These are phyloP conservation scores for Neotoxoptera formosana DNA, from an alignment of 1,140 invertebrate genomes.

Conservation along the genomic window DNA sequence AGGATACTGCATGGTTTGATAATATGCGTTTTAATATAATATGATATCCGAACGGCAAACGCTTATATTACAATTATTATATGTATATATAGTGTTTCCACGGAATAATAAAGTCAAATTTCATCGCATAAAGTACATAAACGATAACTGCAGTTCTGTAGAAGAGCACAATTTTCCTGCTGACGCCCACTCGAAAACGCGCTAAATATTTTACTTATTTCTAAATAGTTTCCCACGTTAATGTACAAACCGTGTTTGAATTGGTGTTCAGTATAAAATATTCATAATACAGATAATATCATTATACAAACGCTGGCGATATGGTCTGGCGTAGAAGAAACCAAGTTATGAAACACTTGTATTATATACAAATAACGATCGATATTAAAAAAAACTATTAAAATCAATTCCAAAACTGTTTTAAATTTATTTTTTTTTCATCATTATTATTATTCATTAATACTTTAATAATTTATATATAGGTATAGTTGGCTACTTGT, in stretches of 20 bases:
- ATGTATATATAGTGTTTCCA: not conserved
- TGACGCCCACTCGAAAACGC: not conserved
- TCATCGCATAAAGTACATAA: not conserved
- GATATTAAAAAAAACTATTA: not conserved
- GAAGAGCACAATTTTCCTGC: not conserved
- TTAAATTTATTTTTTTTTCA: not conserved
- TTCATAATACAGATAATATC: not conserved
- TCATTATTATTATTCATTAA: not conserved
- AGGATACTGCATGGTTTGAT: not conserved
- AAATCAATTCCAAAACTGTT: not conserved
- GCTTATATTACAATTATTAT: not conserved
- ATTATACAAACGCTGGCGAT: not conserved
- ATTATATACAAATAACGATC: not conserved
- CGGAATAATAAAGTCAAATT: not conserved
- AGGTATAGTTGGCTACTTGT: not conserved
- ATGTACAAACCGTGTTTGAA: not conserved
- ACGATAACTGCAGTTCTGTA: not conserved
- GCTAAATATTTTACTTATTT: constrained; percentile 23
- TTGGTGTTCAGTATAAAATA: not conserved
- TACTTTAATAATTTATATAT: not conserved
- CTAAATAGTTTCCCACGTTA: constrained; percentile 30
- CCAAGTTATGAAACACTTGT: not conserved
- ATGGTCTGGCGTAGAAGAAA: not conserved
- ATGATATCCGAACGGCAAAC: not conserved
- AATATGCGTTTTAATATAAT: not conserved